Conservation (phyloP, 92 coral and sea anemone species). For the Blastomussa wellsi region DNA sequence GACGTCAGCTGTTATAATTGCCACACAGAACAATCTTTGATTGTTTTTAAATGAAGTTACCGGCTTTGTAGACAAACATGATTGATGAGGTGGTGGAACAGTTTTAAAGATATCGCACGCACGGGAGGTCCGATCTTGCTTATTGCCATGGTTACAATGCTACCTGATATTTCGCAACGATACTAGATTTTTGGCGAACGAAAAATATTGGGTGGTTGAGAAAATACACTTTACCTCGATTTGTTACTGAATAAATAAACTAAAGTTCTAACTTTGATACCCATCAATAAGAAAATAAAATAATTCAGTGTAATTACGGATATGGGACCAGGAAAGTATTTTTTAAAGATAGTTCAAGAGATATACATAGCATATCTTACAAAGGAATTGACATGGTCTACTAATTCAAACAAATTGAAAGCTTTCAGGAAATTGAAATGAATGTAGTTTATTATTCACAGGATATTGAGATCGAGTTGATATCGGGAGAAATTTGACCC, state of each 20-base stretch:
- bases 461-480: not conserved
- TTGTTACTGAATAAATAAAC: not conserved
- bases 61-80: not conserved
- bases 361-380: not conserved
- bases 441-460: not conserved
- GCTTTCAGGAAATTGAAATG: not conserved
- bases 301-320: slow-evolving; percentile 1
- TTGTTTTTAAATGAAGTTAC: not conserved
- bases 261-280: not conserved
- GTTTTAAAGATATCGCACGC: not conserved
- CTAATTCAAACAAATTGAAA: not conserved
- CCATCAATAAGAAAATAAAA: not conserved
- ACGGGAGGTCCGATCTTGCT: not conserved
- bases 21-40: not conserved
- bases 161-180: not conserved
- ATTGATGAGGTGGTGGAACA: not conserved
- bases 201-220: not conserved
- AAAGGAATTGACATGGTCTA: not conserved
- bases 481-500: not conserved
- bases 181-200: not conserved
- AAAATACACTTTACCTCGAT: not conserved
- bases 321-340: not conserved
- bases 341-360: not conserved
- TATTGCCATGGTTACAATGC: not conserved
- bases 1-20: not conserved